Base-by-base conservation (phyloP, 2,113 vertebrate genomes). In the Rhombomys opimus region DNA sequence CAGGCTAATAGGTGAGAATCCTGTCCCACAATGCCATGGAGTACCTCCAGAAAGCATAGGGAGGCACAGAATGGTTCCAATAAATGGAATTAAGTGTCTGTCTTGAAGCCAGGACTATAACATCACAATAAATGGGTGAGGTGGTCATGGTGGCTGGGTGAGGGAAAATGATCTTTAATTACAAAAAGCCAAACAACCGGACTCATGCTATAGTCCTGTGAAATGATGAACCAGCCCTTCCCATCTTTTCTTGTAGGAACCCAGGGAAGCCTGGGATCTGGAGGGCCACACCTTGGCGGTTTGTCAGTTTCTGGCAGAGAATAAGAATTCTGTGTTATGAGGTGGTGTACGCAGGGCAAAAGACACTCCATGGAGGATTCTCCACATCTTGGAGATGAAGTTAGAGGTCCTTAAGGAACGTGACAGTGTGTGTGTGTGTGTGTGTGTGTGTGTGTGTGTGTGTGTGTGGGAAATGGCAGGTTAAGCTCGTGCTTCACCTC, bases 221-320 rank as follows among this genome's bases (percentile, higher is more conserved):
- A 65, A 46, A 1, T 0, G 6, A 70, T 0, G 0, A 9, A 10
- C 27, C 3, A 0, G 20, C 3, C 3, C 0, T 10, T 12, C 12
- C 61, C 7, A 2, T 18, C 38, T 2, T n/a, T n/a, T 20, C 8
- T 30, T 67, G 41, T 32, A 23, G 0, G 25, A 8, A 4, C 10
- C 27, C 22, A 20, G 77, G 63, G 22, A 11, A 35, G 13, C 35
- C n/a, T 52, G 46, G 8, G 20, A 10, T 22, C 5, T 35, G 38
- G 14, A 57, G 59, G 41, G 2, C 7, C 7, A 5, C 17, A 41
- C 14, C 27, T 5, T 20, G 2, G 32, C 3, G 0, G 14, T 23
- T 15, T 10, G 2, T 70, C 63, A 11, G 25, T 72, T 46, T 52
- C 67, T 35, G 18, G 57, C 13, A 6, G 11, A 41, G 22, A 32